Base-by-base conservation (phyloP, 2,888 invertebrate genomes). In the Megalurothrips usitatus region DNA sequence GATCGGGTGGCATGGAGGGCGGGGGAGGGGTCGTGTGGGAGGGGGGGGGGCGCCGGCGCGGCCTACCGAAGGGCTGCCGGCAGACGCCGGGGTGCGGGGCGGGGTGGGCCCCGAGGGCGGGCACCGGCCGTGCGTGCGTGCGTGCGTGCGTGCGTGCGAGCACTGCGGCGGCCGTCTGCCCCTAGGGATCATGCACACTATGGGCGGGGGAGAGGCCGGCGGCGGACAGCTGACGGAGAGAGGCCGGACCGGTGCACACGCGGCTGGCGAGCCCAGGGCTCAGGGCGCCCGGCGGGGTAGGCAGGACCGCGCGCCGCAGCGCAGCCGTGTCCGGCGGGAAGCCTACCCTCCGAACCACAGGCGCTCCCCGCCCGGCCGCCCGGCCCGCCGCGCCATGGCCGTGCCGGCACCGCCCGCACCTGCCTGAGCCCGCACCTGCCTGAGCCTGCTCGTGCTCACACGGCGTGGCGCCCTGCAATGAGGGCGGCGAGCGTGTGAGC, bases 41-140 rank as follows among this genome's bases (percentile, higher is more conserved):
- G 58, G 58, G 58, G 81, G 80, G 82, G 83, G 81, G 80, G 83
- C 12, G 58, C 19, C 58, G 58, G 58, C 11, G 58, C 19, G 58
- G 58, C 6, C 52, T 12, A 19, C 52, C 52, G 52, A n/a, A 10
- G 17, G 58, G 58, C 19, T 58, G 58, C 6, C 58, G 58, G 58
- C 58, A n/a, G 19, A n/a, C 58, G 19, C 58, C n/a, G n/a, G 14
- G 58, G 58, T 17, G 58, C 52, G 17, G 52, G 52, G 52, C 12
- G 52, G 52, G 17, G 52, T 52, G 52, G 3, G 8, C 12, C 1
- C 14, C 14, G 52, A 6, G 17, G n/a, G 58, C 14, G 58, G n/a
- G 19, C 19, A 14, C 17, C 19, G 58, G 17, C 58, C 58, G 8
- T n/a, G 8, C 58, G 8, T n/a, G 19, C 10, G 19, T 19, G 19